A percentile compares a stretch with the other conserved stretches of the same genome.
Conservation (phyloP, 2,797 vertebrate species). For the Schizothorax lantsangensis region DNA sequence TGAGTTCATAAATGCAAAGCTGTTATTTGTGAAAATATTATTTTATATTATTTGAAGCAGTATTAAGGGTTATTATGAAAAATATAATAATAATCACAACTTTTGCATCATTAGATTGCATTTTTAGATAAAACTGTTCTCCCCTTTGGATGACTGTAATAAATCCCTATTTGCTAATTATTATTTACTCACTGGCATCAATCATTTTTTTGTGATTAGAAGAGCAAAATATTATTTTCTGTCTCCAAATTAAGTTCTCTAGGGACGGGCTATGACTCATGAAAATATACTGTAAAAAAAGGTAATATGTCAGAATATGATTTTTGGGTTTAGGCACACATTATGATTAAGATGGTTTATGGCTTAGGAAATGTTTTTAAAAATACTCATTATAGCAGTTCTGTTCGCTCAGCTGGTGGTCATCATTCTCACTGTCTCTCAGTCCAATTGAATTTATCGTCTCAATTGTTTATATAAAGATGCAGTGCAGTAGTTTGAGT, state of each 20-base stretch:
- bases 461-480: conserved; percentile 21
- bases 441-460: conserved; percentile 43
- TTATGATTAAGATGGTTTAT: conserved; percentile 40
- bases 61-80: background rate
- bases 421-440: conserved; percentile 61
- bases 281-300: background rate
- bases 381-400: conserved; percentile 46
- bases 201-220: conserved; percentile 70
- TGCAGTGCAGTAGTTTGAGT: conserved; percentile 4
- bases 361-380: conserved; percentile 46
- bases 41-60: background rate
- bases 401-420: conserved; percentile 52
- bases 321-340: conserved; percentile 28
- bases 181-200: conserved; percentile 70
- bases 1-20: conserved; percentile 61
- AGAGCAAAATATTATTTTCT: conserved; percentile 58
- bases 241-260: conserved; percentile 36
- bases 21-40: conserved; percentile 64
- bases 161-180: conserved; percentile 64
- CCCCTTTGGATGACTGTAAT: conserved; percentile 61
- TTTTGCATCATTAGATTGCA: conserved; percentile 63
- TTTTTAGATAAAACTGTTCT: conserved; percentile 71
- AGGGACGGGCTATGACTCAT: conserved; percentile 26
- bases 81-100: conserved; percentile 57
- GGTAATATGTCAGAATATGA: conserved; percentile 25